A percentile compares a stretch with the other conserved stretches of the same genome.
Evolutionary conservation across 2,888 invertebrate species (phyloP).

Genomic region (Cremastinae sp.): DNA sequence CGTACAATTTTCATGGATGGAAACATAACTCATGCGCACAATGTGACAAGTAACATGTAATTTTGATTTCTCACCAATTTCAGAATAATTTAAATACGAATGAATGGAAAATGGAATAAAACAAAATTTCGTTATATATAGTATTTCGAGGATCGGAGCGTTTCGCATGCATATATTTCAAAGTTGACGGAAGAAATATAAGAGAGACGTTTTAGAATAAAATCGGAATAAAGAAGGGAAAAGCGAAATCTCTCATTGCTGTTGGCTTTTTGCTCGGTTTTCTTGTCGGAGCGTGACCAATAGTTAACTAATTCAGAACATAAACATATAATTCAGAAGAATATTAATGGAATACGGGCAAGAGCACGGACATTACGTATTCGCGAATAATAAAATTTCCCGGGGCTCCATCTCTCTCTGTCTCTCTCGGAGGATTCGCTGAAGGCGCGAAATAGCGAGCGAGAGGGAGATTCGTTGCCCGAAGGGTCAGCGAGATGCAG

Average conservation of each 20-base stretch:
- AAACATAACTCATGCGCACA: no score
- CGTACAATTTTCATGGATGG: no score
- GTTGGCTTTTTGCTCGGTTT: slow-evolving; percentile 41
- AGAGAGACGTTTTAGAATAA: background rate
- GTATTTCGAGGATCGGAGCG: no score
- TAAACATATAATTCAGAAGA: slow-evolving; percentile 23
- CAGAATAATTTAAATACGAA: no score
- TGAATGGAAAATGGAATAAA: no score
- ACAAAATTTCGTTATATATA: no score
- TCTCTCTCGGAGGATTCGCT: slow-evolving; percentile 4
- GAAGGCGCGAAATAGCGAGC: background rate
- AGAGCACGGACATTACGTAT: slow-evolving; percentile 38
- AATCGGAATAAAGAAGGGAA: background rate
- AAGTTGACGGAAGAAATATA: background rate
- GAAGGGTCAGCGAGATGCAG: slow-evolving; percentile 35
- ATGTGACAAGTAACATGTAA: no score
- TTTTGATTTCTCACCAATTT: no score
- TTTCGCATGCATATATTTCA: no score
- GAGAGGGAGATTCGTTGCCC: slow-evolving; percentile 25
- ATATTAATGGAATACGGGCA: slow-evolving; percentile 43
- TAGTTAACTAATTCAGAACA: slow-evolving; percentile 68
- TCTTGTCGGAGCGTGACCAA: slow-evolving; percentile 69
- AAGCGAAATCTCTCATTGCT: slow-evolving; percentile 3
- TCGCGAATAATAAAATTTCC: slow-evolving; percentile 40
- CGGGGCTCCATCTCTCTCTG: slow-evolving; percentile 17